These are phyloP conservation scores for Luidia sarsii DNA, from an alignment of 53 echinoderm and acorn worm genomes.

Conservation along the genomic window DNA sequence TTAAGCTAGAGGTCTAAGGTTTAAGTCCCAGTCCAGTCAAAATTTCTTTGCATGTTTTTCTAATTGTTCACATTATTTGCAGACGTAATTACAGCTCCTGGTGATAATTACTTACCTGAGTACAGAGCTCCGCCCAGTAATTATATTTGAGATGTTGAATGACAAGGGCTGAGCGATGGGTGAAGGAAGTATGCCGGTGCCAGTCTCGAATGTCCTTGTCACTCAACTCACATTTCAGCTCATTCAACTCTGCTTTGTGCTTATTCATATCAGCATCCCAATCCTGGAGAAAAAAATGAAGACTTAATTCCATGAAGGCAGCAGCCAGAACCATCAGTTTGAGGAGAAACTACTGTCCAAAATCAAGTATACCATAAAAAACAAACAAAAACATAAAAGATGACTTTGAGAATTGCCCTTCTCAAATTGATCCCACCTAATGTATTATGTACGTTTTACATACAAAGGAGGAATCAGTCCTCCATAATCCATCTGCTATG, in stretches of 20 bases:
- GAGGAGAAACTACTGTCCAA: not conserved
- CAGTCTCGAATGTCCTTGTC: slow-evolving; percentile 88
- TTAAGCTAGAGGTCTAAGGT: too few relatives aligned
- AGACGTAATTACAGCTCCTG: too few relatives aligned
- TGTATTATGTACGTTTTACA: too few relatives aligned
- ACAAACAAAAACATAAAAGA: too few relatives aligned
- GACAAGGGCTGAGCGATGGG: slow-evolving; percentile 77
- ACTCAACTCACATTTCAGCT: slow-evolving; percentile 69
- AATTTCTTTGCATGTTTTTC: too few relatives aligned
- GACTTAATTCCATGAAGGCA: not conserved
- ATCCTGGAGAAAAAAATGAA: slow-evolving; percentile 6
- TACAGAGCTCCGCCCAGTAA: slow-evolving; percentile 78
- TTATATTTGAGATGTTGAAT: slow-evolving; percentile 57
- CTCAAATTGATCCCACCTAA: too few relatives aligned
- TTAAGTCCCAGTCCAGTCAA: too few relatives aligned
- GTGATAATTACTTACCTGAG: slow-evolving; percentile 61
- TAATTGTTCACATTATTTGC: too few relatives aligned
- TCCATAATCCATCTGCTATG: too few relatives aligned
- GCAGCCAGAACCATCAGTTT: not conserved
- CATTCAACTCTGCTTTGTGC: slow-evolving; percentile 67
- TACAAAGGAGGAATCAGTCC: too few relatives aligned
- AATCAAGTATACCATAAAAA: not conserved
- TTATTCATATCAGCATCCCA: slow-evolving; percentile 55
- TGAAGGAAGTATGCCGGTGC: slow-evolving; percentile 88
- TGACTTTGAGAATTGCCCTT: too few relatives aligned